Percentiles rank a stretch among this genome's conserved stretches.
Evolutionary conservation across 2,888 invertebrate species (phyloP).

Genomic region (Eristalis intricaria): DNA sequence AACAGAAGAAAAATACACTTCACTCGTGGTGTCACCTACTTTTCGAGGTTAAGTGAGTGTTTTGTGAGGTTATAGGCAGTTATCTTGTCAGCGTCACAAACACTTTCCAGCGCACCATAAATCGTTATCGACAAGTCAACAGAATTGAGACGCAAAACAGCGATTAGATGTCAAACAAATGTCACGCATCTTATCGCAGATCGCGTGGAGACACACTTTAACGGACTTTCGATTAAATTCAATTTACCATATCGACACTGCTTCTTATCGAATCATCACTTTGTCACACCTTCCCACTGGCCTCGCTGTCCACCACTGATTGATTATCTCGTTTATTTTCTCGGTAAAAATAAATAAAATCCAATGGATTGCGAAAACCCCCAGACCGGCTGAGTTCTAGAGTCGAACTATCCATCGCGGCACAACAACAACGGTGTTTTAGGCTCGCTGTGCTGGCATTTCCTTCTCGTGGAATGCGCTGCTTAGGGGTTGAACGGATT

Average conservation of each 20-base stretch:
- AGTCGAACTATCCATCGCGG: conserved; percentile 37
- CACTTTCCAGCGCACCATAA: not conserved
- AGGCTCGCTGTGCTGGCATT: conserved; percentile 8
- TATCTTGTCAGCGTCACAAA: not conserved
- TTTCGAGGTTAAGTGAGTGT: not conserved
- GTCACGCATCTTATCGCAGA: not conserved
- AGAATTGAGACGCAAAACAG: not conserved
- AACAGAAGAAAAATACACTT: not conserved
- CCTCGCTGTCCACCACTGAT: not conserved
- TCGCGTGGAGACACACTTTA: not conserved
- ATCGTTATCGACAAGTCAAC: not conserved
- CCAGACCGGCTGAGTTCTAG: conserved; percentile 26
- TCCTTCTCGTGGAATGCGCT: not conserved
- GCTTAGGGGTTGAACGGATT: not conserved
- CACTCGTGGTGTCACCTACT: not conserved
- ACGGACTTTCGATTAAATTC: not conserved
- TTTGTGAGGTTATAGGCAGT: not conserved
- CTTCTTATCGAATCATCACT: conserved; percentile 21
- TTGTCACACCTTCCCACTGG: not conserved
- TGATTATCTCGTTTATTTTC: conserved; percentile 2
- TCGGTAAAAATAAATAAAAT: conserved; percentile 19
- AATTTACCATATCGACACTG: conserved; percentile 50
- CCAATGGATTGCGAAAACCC: not conserved
- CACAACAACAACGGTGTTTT: conserved; percentile 30
- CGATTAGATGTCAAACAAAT: not conserved